Base-by-base conservation (phyloP, 2,888 invertebrate species). In the Nomada fucata region DNA sequence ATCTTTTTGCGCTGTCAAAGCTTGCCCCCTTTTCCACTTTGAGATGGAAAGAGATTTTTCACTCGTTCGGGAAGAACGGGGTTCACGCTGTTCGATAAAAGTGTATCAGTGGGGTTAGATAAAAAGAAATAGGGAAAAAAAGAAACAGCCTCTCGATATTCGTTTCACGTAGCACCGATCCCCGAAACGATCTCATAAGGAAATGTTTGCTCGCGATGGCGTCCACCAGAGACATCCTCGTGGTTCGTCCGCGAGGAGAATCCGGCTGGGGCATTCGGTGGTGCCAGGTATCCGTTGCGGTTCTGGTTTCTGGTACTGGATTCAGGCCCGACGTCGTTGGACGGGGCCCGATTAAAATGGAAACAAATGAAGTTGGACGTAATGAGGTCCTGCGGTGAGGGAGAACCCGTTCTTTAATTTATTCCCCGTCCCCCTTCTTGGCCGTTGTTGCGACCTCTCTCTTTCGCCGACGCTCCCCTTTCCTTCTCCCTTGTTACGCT, bases 391-490 rank as follows among this genome's bases (percentile, higher is more conserved):
- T 86, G 86, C 85, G 88, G 86, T 88, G 89, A 88, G 89, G 89
- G 88, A 91, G 90, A 92, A 92, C 92, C 90, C 91, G 92, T 92
- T 92, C 89, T 89, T 92, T 92, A 92, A 92, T 92, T 92, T 92
- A 92, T 92, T 92, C 92, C 87, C 88, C 87, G 86, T 83, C 84
- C 84, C 84, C 77, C 82, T 60, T 71, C 50, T 15, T 70, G 63
- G 23, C 50, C 76, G 69, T 55, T 71, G 59, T 55, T 65, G 52
- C 79, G 63, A 59, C 60, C 79, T 67, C 76, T 67, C 76, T 63
- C 60, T 67, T 64, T 57, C 83, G 26, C 20, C 18, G n/a, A 15
- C 23, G 5, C 44, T 13, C 13, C n/a, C 64, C 50, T n/a, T 18
- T 55, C 65, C 68, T 70, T 69, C 67, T 64, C 76, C 76, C 78